Conservation (phyloP, 2,113 vertebrate species). For the Eptesicus fuscus region DNA sequence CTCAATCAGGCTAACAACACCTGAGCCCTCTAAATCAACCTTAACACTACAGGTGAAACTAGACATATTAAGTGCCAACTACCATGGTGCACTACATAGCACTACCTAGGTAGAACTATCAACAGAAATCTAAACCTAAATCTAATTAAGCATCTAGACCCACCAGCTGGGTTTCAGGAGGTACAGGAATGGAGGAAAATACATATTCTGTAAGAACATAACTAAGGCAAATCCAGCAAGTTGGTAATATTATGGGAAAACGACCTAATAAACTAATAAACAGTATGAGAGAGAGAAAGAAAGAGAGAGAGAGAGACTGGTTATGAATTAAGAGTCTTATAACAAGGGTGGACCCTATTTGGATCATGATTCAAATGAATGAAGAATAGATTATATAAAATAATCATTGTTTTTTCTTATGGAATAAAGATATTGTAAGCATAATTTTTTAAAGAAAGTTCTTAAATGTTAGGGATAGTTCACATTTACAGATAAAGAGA, state of each 20-base stretch:
- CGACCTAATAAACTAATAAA: background rate
- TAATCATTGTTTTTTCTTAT: too few species aligned
- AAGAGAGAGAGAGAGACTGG: too few species aligned
- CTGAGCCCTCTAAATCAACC: slow-evolving; percentile 46
- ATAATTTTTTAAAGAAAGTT: too few species aligned
- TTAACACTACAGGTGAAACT: background rate
- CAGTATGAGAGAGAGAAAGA: background rate
- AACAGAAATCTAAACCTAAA: background rate
- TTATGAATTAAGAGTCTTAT: background rate
- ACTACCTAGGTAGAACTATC: background rate
- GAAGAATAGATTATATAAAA: background rate
- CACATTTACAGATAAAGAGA: too few species aligned
- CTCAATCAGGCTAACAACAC: slow-evolving; percentile 4
- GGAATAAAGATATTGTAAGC: too few species aligned
- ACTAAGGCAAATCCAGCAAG: background rate
- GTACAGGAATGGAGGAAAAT: background rate
- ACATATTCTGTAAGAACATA: background rate
- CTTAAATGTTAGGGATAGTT: too few species aligned
- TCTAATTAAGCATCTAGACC: background rate
- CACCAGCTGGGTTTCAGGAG: background rate
- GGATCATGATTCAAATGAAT: background rate
- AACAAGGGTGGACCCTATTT: background rate
- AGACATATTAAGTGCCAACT: background rate
- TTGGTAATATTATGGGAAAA: background rate
- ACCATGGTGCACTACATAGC: background rate